phyloP scores from a whole-genome alignment of 1,140 invertebrate genomes.

The Campodea augens region DNA sequence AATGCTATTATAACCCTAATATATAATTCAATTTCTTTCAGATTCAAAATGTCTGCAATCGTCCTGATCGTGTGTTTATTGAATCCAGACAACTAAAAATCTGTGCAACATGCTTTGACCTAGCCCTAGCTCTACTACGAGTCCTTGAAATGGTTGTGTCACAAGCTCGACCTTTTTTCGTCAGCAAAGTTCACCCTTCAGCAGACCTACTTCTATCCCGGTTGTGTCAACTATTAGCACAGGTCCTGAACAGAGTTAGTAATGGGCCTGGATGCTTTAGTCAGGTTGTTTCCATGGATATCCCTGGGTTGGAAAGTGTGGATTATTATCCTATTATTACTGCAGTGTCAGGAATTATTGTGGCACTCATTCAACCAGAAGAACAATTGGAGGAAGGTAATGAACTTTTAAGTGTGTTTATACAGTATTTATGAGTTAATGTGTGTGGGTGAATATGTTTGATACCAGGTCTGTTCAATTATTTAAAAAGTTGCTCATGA shows the following conservation, averaged over 20 bases:
- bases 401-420: too few species aligned
- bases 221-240: constrained; percentile 47
- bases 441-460: too few species aligned
- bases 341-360: constrained; percentile 44
- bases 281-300: constrained; percentile 41
- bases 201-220: constrained; percentile 41
- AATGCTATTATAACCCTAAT: constrained; percentile 1
- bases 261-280: constrained; percentile 46
- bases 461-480: too few species aligned
- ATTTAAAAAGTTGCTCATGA: too few species aligned
- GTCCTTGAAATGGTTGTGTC: constrained; percentile 61
- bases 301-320: constrained; percentile 45
- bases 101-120: constrained; percentile 61
- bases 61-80: constrained; percentile 33
- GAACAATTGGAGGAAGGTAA: too few species aligned
- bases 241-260: constrained; percentile 47
- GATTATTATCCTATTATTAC: constrained; percentile 50
- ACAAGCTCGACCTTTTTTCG: constrained; percentile 39
- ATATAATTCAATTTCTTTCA: constrained; percentile 20
- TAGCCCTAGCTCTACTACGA: constrained; percentile 44
- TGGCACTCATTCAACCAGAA: constrained; percentile 37
- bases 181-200: constrained; percentile 32
- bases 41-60: constrained; percentile 35
- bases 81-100: constrained; percentile 62
- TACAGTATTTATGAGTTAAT: too few species aligned